Percentiles rank a stretch among this genome's conserved stretches.
These are phyloP conservation scores for Ptilorrhoa leucosticta DNA, from an alignment of 2,113 vertebrate species.

Conservation along the genomic window DNA sequence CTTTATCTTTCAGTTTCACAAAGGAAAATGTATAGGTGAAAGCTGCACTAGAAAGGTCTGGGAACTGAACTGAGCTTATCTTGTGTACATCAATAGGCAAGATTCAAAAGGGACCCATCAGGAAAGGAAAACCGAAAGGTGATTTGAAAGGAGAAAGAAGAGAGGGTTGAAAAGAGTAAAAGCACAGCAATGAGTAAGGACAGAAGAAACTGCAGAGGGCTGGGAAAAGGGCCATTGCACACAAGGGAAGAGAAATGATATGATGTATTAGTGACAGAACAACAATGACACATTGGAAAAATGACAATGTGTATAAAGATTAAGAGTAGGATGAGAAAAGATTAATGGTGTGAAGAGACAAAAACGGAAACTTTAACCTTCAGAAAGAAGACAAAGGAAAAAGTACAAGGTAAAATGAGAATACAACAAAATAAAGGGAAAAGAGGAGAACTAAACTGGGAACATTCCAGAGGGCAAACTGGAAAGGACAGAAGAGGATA, in stretches of 20 bases:
- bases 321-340: not conserved
- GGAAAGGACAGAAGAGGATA: constrained; percentile 54
- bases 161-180: not conserved
- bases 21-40: constrained; percentile 11
- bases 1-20: not conserved
- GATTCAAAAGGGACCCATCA: constrained; percentile 25
- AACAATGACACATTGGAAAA: not conserved
- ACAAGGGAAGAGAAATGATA: not conserved
- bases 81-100: not conserved
- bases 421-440: not conserved
- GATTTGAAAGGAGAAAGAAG: constrained; percentile 1
- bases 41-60: constrained; percentile 22
- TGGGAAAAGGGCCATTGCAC: constrained; percentile 1
- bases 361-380: constrained; percentile 24
- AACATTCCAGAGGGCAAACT: constrained; percentile 56
- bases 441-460: constrained; percentile 51
- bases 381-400: not conserved
- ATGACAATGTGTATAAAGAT: not conserved
- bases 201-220: constrained; percentile 1
- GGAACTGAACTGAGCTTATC: constrained; percentile 27
- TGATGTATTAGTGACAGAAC: not conserved
- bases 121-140: constrained; percentile 20
- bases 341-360: not conserved
- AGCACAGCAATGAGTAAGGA: not conserved
- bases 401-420: not conserved